phyloP scores from a whole-genome alignment of 2,113 vertebrate species.

The Neogale vison region DNA sequence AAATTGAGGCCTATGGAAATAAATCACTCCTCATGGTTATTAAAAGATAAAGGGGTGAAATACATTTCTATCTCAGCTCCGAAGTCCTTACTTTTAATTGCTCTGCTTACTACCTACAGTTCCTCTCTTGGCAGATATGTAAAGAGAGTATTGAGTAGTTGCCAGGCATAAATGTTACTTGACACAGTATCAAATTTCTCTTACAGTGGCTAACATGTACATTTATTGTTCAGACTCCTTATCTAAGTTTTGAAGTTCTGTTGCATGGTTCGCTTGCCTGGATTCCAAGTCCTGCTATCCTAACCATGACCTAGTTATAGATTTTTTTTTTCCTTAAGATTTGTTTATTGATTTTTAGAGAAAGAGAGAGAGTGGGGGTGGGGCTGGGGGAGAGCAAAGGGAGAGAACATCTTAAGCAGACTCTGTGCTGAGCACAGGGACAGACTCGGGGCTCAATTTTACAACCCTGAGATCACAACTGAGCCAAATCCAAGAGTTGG shows the following conservation, averaged over 20 bases:
- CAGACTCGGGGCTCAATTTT: neutral
- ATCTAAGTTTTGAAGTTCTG: neutral
- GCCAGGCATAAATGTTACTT: neutral
- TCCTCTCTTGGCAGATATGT: neutral
- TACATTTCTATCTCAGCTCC: neutral
- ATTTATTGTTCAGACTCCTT: neutral
- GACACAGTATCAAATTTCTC: neutral
- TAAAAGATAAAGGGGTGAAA: neutral
- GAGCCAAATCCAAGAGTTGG: neutral
- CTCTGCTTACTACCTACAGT: neutral
- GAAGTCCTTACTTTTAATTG: neutral
- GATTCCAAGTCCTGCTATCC: neutral
- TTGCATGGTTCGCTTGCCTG: neutral
- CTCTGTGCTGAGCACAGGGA: neutral
- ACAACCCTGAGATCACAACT: neutral
- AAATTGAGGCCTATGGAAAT: neutral
- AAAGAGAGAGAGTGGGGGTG: neutral
- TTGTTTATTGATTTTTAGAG: neutral
- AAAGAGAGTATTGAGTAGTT: neutral
- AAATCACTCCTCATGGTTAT: neutral
- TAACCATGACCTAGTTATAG: neutral
- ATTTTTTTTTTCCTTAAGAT: neutral
- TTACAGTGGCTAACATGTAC: neutral
- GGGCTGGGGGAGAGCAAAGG: neutral
- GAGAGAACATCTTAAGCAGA: neutral